Percentiles rank a stretch among this genome's conserved stretches.
These are phyloP conservation scores for Typhlichthys subterraneus DNA, from an alignment of 2,797 vertebrate genomes.

Conservation along the genomic window DNA sequence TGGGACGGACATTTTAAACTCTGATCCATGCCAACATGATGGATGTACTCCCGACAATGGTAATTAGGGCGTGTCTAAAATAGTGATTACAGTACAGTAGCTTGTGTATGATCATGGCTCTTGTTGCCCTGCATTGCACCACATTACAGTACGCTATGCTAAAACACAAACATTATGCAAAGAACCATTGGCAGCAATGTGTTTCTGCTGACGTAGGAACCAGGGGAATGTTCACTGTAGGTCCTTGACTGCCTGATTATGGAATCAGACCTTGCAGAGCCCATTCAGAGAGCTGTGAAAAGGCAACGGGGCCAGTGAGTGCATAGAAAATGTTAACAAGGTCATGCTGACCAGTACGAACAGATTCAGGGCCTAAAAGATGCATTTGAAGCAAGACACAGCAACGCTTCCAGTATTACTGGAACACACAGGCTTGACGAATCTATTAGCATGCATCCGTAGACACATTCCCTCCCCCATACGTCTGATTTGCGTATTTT, in stretches of 20 bases:
- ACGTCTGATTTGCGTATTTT: constrained; percentile 25
- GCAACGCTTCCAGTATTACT: neutral
- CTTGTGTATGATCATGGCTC: neutral
- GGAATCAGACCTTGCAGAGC: neutral
- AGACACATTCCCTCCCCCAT: neutral
- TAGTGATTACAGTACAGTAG: neutral
- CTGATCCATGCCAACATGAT: neutral
- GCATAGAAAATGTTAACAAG: no score
- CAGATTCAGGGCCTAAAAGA: neutral
- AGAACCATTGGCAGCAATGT: neutral
- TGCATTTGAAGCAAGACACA: neutral
- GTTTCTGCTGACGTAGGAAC: neutral
- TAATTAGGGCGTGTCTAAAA: neutral
- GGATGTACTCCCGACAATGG: neutral
- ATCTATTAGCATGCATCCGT: neutral
- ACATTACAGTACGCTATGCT: neutral
- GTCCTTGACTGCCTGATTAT: neutral
- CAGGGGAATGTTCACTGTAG: neutral
- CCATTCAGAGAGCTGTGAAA: neutral
- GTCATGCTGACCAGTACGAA: neutral
- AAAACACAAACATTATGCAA: neutral
- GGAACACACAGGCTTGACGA: no score
- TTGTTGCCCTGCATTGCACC: neutral
- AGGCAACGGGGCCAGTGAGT: neutral
- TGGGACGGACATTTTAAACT: neutral